Evolutionary conservation across 2,113 vertebrate genomes (phyloP), one percentile per base, ranked within the genome.

Genomic region (Eptesicus fuscus): DNA sequence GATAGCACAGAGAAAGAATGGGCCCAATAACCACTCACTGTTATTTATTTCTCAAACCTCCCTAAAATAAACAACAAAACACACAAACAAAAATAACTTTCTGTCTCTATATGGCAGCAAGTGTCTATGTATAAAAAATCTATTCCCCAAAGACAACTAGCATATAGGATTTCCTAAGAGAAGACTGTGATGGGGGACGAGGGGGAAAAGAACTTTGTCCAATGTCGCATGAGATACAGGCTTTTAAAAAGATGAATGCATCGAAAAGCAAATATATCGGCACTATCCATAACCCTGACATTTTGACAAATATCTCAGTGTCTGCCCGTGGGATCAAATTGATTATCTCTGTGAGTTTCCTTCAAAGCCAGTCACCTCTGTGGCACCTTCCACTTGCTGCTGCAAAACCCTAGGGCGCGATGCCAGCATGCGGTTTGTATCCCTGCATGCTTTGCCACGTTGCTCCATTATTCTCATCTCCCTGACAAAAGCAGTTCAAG

Each of bases 261-360:
- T 91, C 32, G 79, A 91, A 97, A 97, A 94, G 78, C 78, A 88
- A 96, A 96, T 95, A 88, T 84, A 94, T 95, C 63, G 96, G 70
- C 61, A 51, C 82, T 94, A 93, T 95, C 94, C 84, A 90, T 92
- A 97, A 97, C 78, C 87, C 83, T 90, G 96, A 95, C 94, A 95
- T 92, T 90, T 97, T 97, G 96, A 96, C 83, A 97, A 96, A 96
- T 96, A 95, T 77, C 51, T 96, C 82, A 91, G 88, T 93, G 85
- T 77, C 96, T 71, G 95, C 88, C 63, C 40, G 20, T 95, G 90
- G 88, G 94, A 95, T 94, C 73, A 49, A 92, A 97, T 91, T 95
- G 96, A 97, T 96, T 96, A 97, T 95, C 88, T 96, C 85, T 95
- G 65, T 51, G 92, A 94, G 69, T 95, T 97, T 80, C 59, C 59